Base-by-base conservation (phyloP, 2,888 invertebrate species). In the Drosophila melanocephala region DNA sequence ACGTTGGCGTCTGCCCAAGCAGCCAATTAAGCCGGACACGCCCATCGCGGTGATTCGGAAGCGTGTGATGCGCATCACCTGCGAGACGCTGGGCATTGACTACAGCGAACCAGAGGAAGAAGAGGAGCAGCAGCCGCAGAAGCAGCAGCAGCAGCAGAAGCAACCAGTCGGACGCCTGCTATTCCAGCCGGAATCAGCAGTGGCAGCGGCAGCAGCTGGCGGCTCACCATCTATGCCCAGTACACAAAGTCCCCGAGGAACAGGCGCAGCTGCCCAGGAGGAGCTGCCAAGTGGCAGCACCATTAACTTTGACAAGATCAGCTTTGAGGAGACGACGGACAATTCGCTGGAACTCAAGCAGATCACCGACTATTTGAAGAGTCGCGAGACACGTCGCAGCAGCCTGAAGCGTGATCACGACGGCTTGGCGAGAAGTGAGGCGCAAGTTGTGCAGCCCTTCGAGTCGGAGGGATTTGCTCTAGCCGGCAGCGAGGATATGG, bases 401-500 rank as follows among this genome's bases (percentile, higher is more conserved):
- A 93, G 92, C 44, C 44, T 90, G 10, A 91, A 91, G 68, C 91
- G 91, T 16, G 70, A 77, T 44, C 73, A 81, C n/a, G 79, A 66
- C 0, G 83, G 82, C 7, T 67, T 75, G 14, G 57, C 84, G 37
- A 75, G 82, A 42, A 81, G 75, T 28, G 91, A 91, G 60, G 81
- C 79, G 9, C 91, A 91, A 16, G 89, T 81, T 22, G 86, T 93
- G 33, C 92, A 92, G 67, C 91, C 91, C 0, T 93, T 93, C 47
- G 92, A 93, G 57, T 92, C 93, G 3, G 93, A 93, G 66, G 90
- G 93, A 19, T 89, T 92, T 22, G 88, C 89, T 0, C 67, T 86
- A 4, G 89, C 87, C 35, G 87, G 90, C n/a, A 91, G 92, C 28
- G 92, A 96, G 84, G 95, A 95, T 0, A 96, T 96, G 91, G 96